Conservation (phyloP, 2,113 vertebrate genomes). For the Cinclus mexicanus region DNA sequence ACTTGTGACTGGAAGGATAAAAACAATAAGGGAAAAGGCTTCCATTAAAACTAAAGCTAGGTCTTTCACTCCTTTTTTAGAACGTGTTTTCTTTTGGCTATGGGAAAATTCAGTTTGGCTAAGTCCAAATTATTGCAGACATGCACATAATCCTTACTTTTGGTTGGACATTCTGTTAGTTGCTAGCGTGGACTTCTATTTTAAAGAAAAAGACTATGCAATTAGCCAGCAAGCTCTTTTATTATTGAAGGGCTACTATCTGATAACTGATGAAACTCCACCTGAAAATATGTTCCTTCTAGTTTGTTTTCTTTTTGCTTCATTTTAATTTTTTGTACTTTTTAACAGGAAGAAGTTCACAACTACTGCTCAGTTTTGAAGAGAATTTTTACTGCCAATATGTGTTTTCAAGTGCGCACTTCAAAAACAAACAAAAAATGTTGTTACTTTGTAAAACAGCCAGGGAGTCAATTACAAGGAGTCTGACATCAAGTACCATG, state of each 20-base stretch:
- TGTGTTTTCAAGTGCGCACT: conserved; percentile 6
- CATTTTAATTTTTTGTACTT: not conserved
- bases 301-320: not conserved
- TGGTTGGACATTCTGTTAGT: not conserved
- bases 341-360: not conserved
- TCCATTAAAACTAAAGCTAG: not conserved
- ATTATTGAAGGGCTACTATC: not conserved
- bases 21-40: not conserved
- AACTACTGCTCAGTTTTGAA: not conserved
- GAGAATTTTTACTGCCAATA: not conserved
- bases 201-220: not conserved
- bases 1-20: not conserved
- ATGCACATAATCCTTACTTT: not conserved
- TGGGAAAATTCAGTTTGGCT: not conserved
- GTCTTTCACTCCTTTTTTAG: not conserved
- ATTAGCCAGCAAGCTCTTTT: not conserved
- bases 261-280: not conserved
- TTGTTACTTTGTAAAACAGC: not conserved
- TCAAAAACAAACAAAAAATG: conserved; percentile 20
- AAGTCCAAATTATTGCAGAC: not conserved
- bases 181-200: not conserved
- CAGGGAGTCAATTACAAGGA: conserved; percentile 1
- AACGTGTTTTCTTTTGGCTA: not conserved
- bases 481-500: conserved; percentile 3
- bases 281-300: not conserved